Base-by-base conservation (phyloP, 2,888 invertebrate genomes). In the Alentia gelatinosa region DNA sequence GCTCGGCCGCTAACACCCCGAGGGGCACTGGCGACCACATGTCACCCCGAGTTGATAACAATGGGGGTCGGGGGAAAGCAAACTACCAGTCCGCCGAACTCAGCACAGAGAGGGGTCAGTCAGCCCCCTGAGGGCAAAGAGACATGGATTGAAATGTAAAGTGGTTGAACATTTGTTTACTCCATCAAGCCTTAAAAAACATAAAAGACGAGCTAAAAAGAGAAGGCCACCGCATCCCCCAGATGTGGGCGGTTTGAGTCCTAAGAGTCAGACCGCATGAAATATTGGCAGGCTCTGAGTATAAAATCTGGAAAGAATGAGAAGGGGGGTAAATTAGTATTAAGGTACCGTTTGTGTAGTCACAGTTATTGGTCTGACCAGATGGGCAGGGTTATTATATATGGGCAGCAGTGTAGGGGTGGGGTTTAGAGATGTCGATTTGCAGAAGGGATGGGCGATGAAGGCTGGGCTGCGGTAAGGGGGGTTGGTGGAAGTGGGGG, bases 61-160 rank as follows among this genome's bases (percentile, higher is more conserved):
- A 83, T 83, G 83, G 83, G 83, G 40, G 83, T 23, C 37, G 39
- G 26, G 83, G 39, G 39, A 39, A 30, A 40, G 39, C 83, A 83
- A 30, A 39, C 37, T 35, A 83, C 39, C 83, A 40, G 15, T 26
- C n/a, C 35, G 35, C 39, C 30, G 83, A 83, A 30, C 83, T 26
- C 83, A 23, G 26, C n/a, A 15, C 39, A 39, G 40, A 12, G 23
- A 83, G 26, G 30, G 83, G 83, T 83, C 83, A 83, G 40, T 19
- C 26, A 26, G 83, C 37, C 83, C 35, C 37, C 47, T 19, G 68
- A 4, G 83, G 83, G 83, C 40, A n/a, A 83, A 83, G 35, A 83
- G 68, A 83, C 83, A 83, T 35, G 83, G 83, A 83, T 83, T 83
- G 83, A 83, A 83, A 83, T 83, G 83, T 83, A 40, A 83, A 83